Percentiles rank a stretch among this genome's conserved stretches.
phyloP scores from a whole-genome alignment of 1,140 invertebrate species.

The Apolygus lucorum region DNA sequence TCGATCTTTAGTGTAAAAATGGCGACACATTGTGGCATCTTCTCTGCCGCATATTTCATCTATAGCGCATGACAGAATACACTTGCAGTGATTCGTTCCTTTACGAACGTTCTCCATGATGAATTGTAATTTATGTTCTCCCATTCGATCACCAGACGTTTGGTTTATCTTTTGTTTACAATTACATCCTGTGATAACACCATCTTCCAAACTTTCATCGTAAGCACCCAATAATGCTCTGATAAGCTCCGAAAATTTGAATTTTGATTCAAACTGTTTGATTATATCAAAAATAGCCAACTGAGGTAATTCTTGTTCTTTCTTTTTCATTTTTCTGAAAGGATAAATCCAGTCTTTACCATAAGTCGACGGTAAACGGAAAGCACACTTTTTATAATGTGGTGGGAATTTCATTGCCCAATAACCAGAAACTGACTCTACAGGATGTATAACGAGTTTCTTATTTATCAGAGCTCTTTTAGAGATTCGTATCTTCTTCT shows the following conservation, averaged over 20 bases:
- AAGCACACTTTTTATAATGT: background rate
- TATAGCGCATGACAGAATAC: background rate
- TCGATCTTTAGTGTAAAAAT: slow-evolving; percentile 6
- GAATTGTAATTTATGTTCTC: slow-evolving; percentile 24
- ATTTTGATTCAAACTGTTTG: background rate
- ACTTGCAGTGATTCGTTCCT: background rate
- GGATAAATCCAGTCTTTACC: background rate
- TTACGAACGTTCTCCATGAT: slow-evolving; percentile 7
- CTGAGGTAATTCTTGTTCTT: background rate
- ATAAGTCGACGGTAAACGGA: background rate
- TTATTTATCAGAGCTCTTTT: background rate
- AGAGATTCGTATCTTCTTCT: background rate
- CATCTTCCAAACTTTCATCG: background rate
- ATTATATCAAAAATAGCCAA: background rate
- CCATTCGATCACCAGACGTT: slow-evolving; percentile 3
- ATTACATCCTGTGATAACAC: background rate
- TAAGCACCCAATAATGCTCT: background rate
- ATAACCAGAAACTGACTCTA: background rate
- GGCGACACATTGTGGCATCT: slow-evolving; percentile 6
- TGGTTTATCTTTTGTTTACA: background rate
- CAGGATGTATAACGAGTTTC: background rate
- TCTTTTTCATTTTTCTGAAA: background rate
- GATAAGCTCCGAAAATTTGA: background rate
- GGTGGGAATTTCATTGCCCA: background rate
- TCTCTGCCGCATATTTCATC: slow-evolving; percentile 6